Conservation (phyloP, 2,888 invertebrate genomes). For the Drepanosiphum platanoidis region DNA sequence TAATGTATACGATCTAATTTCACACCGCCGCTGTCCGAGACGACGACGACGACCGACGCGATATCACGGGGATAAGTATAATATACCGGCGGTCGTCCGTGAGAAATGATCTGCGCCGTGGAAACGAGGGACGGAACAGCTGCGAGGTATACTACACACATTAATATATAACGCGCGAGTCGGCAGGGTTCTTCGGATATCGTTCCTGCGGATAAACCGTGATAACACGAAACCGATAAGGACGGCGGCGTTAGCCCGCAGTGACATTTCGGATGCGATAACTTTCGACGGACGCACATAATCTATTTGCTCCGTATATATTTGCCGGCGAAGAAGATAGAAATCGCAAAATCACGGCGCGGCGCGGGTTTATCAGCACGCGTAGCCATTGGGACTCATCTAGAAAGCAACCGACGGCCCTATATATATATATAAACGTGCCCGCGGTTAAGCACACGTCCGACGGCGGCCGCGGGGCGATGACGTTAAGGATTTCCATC, state of each 20-base stretch:
- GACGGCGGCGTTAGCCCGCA: no score
- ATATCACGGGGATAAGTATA: background rate
- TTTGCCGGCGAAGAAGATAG: background rate
- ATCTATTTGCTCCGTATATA: background rate
- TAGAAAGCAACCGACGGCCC: background rate
- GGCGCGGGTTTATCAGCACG: background rate
- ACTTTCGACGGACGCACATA: background rate
- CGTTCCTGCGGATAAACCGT: background rate
- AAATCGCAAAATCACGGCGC: background rate
- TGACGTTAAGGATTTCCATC: background rate
- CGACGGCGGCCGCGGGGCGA: constrained; percentile 8
- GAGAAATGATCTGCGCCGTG: background rate
- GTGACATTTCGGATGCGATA: background rate
- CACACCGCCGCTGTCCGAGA: background rate
- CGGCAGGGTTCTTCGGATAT: background rate
- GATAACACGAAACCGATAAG: background rate
- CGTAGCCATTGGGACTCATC: background rate
- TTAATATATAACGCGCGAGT: background rate
- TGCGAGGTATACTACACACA: background rate
- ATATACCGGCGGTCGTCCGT: background rate
- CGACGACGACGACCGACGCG: background rate
- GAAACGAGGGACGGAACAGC: background rate
- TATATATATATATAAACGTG: background rate
- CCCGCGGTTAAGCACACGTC: constrained; percentile 12
- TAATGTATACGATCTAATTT: background rate